phyloP scores from a whole-genome alignment of 2,888 invertebrate species.

The Danaus chrysippus region DNA sequence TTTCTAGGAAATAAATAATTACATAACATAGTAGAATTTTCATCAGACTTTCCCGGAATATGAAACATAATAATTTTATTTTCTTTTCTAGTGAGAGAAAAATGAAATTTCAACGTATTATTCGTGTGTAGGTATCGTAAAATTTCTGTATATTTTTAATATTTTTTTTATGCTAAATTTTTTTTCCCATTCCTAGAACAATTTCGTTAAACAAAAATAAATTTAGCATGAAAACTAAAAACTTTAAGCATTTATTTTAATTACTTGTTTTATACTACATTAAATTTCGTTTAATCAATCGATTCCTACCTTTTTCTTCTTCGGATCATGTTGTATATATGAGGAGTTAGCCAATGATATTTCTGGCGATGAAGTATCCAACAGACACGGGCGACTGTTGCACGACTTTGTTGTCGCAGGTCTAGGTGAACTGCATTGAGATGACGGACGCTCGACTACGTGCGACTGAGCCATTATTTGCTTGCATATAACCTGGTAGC shows the following conservation, averaged over 20 bases:
- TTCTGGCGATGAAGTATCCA: constrained; percentile 84
- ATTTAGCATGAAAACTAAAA: no score
- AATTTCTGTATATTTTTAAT: no score
- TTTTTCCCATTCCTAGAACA: no score
- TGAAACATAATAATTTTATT: no score
- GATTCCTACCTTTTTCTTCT: constrained; percentile 82
- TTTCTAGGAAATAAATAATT: background rate
- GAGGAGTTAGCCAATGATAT: constrained; percentile 89
- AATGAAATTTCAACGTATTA: no score
- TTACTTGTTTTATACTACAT: no score
- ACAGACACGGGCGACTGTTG: constrained; percentile 88
- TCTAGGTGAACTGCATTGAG: constrained; percentile 86
- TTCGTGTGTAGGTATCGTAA: no score
- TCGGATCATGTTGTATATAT: constrained; percentile 90
- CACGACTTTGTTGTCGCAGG: constrained; percentile 90
- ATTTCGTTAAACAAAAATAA: no score
- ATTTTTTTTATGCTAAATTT: no score
- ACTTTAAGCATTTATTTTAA: no score
- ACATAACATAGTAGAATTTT: background rate
- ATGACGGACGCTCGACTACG: constrained; percentile 87
- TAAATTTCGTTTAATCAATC: background rate
- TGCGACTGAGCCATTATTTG: constrained; percentile 96
- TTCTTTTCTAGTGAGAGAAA: no score
- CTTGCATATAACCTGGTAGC: constrained; percentile 86
- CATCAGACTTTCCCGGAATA: background rate